Conservation (phyloP, 2,113 vertebrate genomes). For the Hystrix brachyura region DNA sequence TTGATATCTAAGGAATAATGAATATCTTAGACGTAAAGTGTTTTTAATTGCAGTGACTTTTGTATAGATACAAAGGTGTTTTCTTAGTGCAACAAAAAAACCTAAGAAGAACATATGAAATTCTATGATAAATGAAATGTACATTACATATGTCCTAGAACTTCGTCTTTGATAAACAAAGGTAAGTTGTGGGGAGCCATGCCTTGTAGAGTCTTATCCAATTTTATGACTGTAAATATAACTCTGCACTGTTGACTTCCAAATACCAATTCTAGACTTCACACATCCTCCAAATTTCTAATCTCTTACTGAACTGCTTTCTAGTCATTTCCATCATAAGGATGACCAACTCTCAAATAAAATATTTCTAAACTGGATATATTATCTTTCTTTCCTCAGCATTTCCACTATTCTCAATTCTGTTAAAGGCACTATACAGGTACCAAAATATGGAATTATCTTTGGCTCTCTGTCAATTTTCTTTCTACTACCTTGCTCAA, state of each 20-base stretch:
- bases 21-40: neutral
- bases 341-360: neutral
- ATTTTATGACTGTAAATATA: slow-evolving; percentile 13
- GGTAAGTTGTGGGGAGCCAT: neutral
- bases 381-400: neutral
- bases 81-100: slow-evolving; percentile 34
- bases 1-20: neutral
- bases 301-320: neutral
- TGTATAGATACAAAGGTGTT: slow-evolving; percentile 6
- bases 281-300: neutral
- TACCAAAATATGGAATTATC: neutral
- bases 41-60: slow-evolving; percentile 35
- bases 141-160: neutral
- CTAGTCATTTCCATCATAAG: neutral
- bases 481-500: neutral
- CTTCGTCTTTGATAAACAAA: neutral
- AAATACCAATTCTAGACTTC: neutral
- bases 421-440: neutral
- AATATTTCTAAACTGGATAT: neutral
- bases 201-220: neutral
- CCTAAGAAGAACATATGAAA: neutral
- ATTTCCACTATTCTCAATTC: neutral
- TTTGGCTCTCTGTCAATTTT: neutral
- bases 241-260: neutral
- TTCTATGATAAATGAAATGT: slow-evolving; percentile 1